These are phyloP conservation scores for Halcyon badia DNA, from an alignment of 2,797 vertebrate genomes.

Conservation along the genomic window DNA sequence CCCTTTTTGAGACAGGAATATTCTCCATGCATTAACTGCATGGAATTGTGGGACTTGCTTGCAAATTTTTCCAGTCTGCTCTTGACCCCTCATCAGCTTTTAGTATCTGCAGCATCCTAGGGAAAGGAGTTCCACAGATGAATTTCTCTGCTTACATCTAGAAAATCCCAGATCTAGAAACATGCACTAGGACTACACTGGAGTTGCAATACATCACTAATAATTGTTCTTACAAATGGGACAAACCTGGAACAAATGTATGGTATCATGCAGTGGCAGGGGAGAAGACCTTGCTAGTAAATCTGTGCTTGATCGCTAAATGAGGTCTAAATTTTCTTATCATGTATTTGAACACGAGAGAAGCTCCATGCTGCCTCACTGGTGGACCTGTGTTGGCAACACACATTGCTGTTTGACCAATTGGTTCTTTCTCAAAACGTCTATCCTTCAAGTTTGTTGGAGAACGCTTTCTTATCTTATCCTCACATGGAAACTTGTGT, in stretches of 20 bases:
- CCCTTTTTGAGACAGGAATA: neutral
- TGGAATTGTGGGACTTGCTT: neutral
- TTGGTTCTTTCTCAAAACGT: neutral
- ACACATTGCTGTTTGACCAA: neutral
- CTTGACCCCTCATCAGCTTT: neutral
- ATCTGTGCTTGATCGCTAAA: neutral
- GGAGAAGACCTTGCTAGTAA: neutral
- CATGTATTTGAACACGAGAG: fast-evolving
- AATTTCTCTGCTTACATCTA: neutral
- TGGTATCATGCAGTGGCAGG: neutral
- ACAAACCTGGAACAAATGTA: neutral
- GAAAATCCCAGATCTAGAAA: neutral
- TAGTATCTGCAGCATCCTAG: neutral
- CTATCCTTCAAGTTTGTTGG: neutral
- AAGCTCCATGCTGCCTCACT: neutral
- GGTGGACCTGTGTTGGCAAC: neutral
- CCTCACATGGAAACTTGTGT: fast-evolving
- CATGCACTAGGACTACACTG: fast-evolving
- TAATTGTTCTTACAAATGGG: neutral
- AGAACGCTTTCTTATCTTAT: neutral
- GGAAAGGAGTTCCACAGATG: neutral
- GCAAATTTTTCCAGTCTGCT: neutral
- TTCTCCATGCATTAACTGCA: neutral
- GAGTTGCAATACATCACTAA: neutral
- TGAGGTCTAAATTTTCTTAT: neutral